Percentiles rank a stretch among this genome's conserved stretches.
Conservation (phyloP, 2,113 vertebrate species). For the Neotragus pygmaeus region DNA sequence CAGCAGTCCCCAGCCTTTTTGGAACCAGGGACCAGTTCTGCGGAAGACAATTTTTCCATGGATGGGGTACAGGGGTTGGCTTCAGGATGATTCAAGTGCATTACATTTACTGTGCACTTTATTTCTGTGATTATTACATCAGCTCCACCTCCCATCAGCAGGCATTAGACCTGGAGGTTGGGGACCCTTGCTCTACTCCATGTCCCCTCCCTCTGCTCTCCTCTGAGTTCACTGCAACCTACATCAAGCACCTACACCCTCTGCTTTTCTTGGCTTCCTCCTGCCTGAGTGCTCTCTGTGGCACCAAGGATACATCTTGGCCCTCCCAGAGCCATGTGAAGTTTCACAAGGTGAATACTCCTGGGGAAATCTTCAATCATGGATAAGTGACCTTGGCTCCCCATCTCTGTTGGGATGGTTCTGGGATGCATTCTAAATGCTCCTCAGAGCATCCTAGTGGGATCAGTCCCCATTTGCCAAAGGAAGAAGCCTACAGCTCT, state of each 20-base stretch:
- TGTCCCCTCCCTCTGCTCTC: rapidly evolving
- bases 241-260: background rate
- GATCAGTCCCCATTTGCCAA: background rate
- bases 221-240: background rate
- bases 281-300: background rate
- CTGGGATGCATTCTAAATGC: background rate
- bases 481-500: background rate
- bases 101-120: background rate
- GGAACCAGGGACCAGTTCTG: background rate
- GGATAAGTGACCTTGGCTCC: background rate
- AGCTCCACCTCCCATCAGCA: background rate
- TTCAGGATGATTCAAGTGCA: background rate
- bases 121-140: background rate
- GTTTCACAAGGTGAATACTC: background rate
- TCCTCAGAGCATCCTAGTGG: background rate
- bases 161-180: background rate
- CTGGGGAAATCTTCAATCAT: background rate
- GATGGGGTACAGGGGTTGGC: background rate
- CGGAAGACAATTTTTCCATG: background rate
- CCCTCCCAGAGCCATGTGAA: background rate
- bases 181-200: background rate
- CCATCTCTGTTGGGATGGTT: too few species aligned
- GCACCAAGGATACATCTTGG: background rate
- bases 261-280: background rate
- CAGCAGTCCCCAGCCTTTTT: background rate